Evolutionary conservation across 2,888 invertebrate genomes (phyloP), one percentile per base, ranked within the genome.

Genomic region (Creontiades dilutus): DNA sequence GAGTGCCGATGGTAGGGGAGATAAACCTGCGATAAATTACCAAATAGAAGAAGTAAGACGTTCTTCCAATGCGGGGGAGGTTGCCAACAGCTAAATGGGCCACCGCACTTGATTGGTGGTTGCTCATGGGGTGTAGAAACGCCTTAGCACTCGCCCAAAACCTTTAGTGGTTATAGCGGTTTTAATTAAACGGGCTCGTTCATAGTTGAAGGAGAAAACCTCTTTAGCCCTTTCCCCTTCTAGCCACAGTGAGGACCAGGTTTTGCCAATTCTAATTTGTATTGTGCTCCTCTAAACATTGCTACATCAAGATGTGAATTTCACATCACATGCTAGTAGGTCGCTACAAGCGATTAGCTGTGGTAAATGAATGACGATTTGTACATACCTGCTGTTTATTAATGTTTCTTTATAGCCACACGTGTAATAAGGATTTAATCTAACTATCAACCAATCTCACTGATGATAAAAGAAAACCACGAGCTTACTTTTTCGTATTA

Each of bases 41-140:
- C 13, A 46, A 11, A 47, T 16, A 47, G 78, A 47, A 78, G 78
- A 78, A 78, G 16, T 37, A 78, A 78, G 78, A 78, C 37, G 78
- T 78, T 78, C 78, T 78, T 78, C 78, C n/a, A 78, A 16, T 28
- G 46, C 37, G 3, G 27, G 27, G 47, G 78, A 46, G 46, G 46
- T 46, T 78, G 78, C 78, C 78, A 78, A 78, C 78, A 78, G 78
- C 78, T 78, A 78, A 78, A 78, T 78, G 78, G 78, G 78, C 78
- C 28, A 13, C 37, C 78, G 46, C 37, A 37, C 78, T 78, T 78
- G 78, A 78, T 78, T 78, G 78, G 68, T 23, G 68, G 78, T 78
- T 46, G 78, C 78, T 78, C 16, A 37, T 78, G 78, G 46, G 78
- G 78, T 78, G 47, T 78, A 68, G 68, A 68, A 68, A 68, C 19